A percentile compares a stretch with the other conserved stretches of the same genome.
phyloP scores from a whole-genome alignment of 2,888 invertebrate species.

The Synergus laeviventris region DNA sequence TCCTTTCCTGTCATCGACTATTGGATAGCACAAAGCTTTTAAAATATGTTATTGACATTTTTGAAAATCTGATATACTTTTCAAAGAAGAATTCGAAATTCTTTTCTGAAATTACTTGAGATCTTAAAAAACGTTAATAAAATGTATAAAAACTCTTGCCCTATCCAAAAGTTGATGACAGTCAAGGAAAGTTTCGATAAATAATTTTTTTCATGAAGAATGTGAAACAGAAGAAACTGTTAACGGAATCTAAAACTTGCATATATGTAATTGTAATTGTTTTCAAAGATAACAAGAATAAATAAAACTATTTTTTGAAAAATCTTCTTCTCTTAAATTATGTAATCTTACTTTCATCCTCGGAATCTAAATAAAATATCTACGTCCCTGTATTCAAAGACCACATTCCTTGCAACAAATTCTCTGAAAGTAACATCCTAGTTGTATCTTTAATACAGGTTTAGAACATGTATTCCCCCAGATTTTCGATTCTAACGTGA shows the following conservation, averaged over 20 bases:
- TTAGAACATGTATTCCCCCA: not conserved
- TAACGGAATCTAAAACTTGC: not conserved
- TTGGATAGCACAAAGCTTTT: no score
- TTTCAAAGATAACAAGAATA: not conserved
- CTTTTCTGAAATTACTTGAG: no score
- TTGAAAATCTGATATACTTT: no score
- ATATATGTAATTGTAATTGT: not conserved
- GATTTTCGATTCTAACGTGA: not conserved
- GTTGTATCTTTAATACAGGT: not conserved
- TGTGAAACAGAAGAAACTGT: not conserved
- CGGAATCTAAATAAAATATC: not conserved
- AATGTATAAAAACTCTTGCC: no score
- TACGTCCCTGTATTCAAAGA: constrained; percentile 19
- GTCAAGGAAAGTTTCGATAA: no score
- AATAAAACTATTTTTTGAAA: not conserved
- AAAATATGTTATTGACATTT: no score
- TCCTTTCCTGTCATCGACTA: no score
- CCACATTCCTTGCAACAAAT: constrained; percentile 8
- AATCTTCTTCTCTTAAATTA: not conserved
- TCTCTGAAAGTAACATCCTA: not conserved
- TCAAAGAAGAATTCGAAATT: no score
- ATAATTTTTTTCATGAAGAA: no score
- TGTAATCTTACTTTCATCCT: not conserved
- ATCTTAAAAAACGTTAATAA: no score
- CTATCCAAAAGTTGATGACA: no score